Evolutionary conservation across 2,888 invertebrate genomes (phyloP).

Genomic region (Sisyra terminalis): DNA sequence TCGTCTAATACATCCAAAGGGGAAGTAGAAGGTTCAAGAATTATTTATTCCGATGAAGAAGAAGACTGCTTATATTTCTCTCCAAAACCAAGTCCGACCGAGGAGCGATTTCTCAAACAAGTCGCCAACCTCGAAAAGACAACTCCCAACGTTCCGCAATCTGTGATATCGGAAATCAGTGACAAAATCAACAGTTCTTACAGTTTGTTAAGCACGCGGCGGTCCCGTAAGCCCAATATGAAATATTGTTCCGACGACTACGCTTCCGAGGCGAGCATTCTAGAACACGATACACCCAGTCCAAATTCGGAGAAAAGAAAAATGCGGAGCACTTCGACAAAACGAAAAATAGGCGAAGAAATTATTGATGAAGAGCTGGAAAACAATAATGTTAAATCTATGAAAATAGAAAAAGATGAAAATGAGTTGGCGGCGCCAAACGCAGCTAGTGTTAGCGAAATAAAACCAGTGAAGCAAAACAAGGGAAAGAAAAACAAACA

Average conservation of each 20-base stretch:
- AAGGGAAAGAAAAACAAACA: background rate
- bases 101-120: slow-evolving; percentile 11
- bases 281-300: background rate
- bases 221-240: slow-evolving; percentile 10
- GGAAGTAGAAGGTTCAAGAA: background rate
- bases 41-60: slow-evolving; percentile 9
- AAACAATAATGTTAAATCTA: slow-evolving; percentile 7
- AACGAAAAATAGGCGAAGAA: slow-evolving; percentile 4
- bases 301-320: background rate
- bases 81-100: slow-evolving; percentile 8
- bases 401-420: slow-evolving; percentile 4
- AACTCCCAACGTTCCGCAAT: background rate
- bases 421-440: background rate
- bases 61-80: slow-evolving; percentile 14
- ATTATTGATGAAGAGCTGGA: background rate
- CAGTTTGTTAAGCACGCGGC: background rate
- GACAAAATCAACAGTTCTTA: background rate
- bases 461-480: slow-evolving; percentile 1
- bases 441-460: background rate
- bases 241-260: slow-evolving; percentile 8
- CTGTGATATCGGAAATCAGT: slow-evolving; percentile 1
- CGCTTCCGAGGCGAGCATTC: background rate
- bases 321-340: background rate
- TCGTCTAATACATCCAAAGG: background rate
- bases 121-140: slow-evolving; percentile 7